These are phyloP conservation scores for Capitella teleta DNA, from an alignment of 1,140 invertebrate species.

Conservation along the genomic window DNA sequence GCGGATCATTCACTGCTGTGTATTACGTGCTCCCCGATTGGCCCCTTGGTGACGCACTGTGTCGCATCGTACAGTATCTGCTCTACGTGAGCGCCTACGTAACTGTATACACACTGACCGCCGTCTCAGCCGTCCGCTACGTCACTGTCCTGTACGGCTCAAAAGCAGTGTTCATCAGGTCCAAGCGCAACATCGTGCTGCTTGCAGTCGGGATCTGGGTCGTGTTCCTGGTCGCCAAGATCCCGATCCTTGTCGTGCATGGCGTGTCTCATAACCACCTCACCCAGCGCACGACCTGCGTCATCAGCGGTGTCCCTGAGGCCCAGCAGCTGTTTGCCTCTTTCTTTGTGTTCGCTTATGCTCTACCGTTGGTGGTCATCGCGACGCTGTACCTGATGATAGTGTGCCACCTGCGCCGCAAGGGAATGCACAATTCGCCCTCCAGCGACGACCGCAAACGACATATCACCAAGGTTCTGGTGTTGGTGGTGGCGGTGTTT, in stretches of 20 bases:
- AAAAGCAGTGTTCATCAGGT: slow-evolving; percentile 5
- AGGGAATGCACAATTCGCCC: too few species aligned
- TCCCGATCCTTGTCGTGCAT: slow-evolving; percentile 55
- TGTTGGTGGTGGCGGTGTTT: slow-evolving; percentile 83
- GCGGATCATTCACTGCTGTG: slow-evolving; percentile 8
- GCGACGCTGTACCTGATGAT: slow-evolving; percentile 82
- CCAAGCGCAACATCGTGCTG: not conserved
- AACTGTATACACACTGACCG: slow-evolving; percentile 76
- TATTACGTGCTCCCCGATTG: slow-evolving; percentile 2
- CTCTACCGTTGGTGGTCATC: slow-evolving; percentile 53
- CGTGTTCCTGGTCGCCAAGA: slow-evolving; percentile 44
- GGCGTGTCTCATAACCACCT: slow-evolving; percentile 50
- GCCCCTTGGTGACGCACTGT: slow-evolving; percentile 7
- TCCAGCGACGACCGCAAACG: slow-evolving; percentile 52
- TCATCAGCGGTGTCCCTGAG: slow-evolving; percentile 15
- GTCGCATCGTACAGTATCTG: slow-evolving; percentile 8
- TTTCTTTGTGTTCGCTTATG: slow-evolving; percentile 43
- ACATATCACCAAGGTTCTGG: slow-evolving; percentile 79
- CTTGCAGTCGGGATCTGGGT: slow-evolving; percentile 1
- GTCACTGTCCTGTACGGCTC: not conserved
- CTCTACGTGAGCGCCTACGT: slow-evolving; percentile 68
- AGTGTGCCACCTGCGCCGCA: slow-evolving; percentile 48
- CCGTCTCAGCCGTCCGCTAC: slow-evolving; percentile 27
- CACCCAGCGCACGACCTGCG: slow-evolving; percentile 47
- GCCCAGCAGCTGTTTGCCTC: slow-evolving; percentile 27